phyloP scores from a whole-genome alignment of 92 coral and sea anemone genomes.

The Parazoanthus darwini region DNA sequence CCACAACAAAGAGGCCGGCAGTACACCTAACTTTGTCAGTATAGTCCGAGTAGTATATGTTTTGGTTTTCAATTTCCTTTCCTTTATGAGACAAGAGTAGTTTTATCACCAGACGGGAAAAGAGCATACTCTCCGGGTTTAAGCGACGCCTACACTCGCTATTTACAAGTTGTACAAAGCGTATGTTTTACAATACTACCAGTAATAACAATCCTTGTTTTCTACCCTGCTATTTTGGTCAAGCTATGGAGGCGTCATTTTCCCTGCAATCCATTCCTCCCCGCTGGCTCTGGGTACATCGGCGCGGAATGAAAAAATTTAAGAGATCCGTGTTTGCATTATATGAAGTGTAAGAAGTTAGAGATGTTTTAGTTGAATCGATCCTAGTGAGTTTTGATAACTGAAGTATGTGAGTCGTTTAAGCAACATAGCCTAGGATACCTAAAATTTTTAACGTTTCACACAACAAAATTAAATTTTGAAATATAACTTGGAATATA shows the following conservation, averaged over 20 bases:
- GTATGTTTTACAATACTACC: neutral
- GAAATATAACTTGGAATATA: too few species aligned
- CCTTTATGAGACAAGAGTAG: neutral
- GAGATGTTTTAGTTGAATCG: neutral
- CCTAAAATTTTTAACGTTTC: too few species aligned
- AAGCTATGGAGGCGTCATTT: neutral
- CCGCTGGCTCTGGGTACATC: too few species aligned
- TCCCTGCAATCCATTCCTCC: neutral
- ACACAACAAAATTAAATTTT: too few species aligned
- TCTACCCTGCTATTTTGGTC: neutral
- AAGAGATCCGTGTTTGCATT: neutral
- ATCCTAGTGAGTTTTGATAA: neutral
- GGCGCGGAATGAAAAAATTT: too few species aligned
- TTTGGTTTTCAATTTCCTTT: neutral
- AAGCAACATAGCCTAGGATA: too few species aligned
- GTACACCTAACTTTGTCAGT: neutral
- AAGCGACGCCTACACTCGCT: neutral
- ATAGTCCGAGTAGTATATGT: neutral
- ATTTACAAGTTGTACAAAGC: neutral
- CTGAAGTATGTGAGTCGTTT: too few species aligned
- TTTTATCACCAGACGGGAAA: neutral
- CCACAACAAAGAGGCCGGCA: neutral
- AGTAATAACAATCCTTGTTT: neutral
- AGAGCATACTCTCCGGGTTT: neutral
- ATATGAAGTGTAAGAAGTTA: neutral